These are phyloP conservation scores for Drosophila tsacasi DNA, from an alignment of 1,140 invertebrate genomes.

Conservation along the genomic window DNA sequence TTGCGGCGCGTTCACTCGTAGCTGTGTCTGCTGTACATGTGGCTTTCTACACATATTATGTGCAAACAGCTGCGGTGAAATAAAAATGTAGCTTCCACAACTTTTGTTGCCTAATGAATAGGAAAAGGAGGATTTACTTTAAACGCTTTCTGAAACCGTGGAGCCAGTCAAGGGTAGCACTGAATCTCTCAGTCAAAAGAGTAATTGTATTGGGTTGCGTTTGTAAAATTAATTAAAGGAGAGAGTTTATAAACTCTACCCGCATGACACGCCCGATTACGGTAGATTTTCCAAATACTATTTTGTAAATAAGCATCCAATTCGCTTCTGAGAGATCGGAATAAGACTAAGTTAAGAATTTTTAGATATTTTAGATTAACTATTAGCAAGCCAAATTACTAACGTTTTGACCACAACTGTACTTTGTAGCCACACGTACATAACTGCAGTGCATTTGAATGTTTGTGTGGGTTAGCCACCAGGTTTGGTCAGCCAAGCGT, in stretches of 20 bases:
- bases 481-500: conserved; percentile 27
- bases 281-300: not conserved
- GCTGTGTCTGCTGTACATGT: conserved; percentile 12
- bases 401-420: not conserved
- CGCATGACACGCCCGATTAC: not conserved
- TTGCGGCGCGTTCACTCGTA: conserved; percentile 39
- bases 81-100: not conserved
- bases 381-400: not conserved
- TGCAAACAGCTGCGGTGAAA: not conserved
- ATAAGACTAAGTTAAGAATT: not conserved
- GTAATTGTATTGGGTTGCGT: no score
- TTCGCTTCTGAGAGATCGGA: not conserved
- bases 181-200: no score
- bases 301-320: not conserved
- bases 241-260: no score
- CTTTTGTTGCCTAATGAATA: not conserved
- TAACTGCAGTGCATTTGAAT: not conserved
- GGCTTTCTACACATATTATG: not conserved
- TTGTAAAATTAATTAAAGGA: not conserved
- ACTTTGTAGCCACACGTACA: not conserved
- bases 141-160: not conserved
- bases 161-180: not conserved
- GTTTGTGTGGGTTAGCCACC: conserved; percentile 21
- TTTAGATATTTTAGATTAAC: not conserved
- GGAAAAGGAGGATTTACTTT: not conserved